These are phyloP conservation scores for Melopsittacus undulatus DNA, from an alignment of 2,797 vertebrate species.

Conservation along the genomic window DNA sequence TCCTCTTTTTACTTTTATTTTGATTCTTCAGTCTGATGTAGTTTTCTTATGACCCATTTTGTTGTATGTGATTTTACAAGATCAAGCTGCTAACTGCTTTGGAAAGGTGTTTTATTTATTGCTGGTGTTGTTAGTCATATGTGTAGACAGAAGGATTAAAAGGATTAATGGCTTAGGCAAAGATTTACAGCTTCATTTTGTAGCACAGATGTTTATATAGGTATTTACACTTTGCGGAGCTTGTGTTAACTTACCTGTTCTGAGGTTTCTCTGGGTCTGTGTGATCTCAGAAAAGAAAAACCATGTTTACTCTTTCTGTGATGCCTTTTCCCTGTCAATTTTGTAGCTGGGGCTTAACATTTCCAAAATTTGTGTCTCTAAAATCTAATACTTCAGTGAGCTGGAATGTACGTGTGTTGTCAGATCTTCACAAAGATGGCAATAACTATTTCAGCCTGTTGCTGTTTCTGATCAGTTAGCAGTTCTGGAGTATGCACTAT, in stretches of 20 bases:
- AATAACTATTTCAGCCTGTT: background rate
- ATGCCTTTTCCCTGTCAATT: background rate
- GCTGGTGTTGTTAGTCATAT: background rate
- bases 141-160: background rate
- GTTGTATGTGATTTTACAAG: background rate
- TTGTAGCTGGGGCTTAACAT: background rate
- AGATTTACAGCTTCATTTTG: background rate
- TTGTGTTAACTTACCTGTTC: background rate
- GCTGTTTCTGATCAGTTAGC: background rate
- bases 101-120: background rate
- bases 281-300: background rate
- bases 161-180: background rate
- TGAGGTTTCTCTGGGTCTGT: background rate
- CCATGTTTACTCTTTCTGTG: rapidly evolving
- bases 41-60: background rate
- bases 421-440: background rate
- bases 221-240: background rate
- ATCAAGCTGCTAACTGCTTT: background rate
- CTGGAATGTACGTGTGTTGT: background rate
- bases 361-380: background rate
- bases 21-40: background rate
- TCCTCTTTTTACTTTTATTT: background rate
- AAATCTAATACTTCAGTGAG: background rate
- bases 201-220: background rate
- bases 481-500: rapidly evolving